Percentiles rank a stretch among this genome's conserved stretches.
phyloP scores from a whole-genome alignment of 2,888 invertebrate genomes.

The Caenorhabditis japonica region DNA sequence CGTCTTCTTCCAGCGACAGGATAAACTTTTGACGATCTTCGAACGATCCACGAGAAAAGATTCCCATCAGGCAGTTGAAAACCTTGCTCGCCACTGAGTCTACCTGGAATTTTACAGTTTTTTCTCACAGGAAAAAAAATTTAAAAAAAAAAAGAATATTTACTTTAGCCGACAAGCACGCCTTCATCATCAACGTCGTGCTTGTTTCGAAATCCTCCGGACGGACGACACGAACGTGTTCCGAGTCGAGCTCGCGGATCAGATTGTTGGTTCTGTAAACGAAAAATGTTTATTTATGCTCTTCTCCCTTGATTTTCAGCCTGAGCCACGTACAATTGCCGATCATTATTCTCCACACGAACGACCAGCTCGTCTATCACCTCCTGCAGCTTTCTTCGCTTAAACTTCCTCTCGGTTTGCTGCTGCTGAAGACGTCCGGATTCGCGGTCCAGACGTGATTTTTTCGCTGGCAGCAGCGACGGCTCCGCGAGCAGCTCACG shows the following conservation, averaged over 20 bases:
- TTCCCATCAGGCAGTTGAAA: constrained; percentile 11
- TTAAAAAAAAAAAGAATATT: not conserved
- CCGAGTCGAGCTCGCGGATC: constrained; percentile 36
- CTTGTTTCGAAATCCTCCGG: constrained; percentile 12
- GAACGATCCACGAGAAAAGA: constrained; percentile 6
- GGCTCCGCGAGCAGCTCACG: constrained; percentile 1
- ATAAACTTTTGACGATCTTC: constrained; percentile 1
- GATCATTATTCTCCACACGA: constrained; percentile 41
- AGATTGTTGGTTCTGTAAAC: constrained; percentile 29
- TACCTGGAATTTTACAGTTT: constrained; percentile 16
- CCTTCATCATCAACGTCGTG: constrained; percentile 22
- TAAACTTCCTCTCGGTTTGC: constrained; percentile 9
- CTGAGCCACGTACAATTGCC: constrained; percentile 37
- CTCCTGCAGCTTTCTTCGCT: constrained; percentile 14
- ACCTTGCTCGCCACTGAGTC: constrained; percentile 12
- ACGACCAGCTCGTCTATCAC: constrained; percentile 31
- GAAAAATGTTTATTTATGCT: no score
- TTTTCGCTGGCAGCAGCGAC: constrained; percentile 13
- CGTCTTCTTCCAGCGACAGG: not conserved
- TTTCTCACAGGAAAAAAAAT: no score
- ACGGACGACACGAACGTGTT: constrained; percentile 28
- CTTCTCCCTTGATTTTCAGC: no score
- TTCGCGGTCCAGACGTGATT: not conserved
- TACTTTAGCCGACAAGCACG: constrained; percentile 23
- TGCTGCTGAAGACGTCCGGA: not conserved